phyloP scores from a whole-genome alignment of 2,113 vertebrate species.

The Rhabdomys dilectus region DNA sequence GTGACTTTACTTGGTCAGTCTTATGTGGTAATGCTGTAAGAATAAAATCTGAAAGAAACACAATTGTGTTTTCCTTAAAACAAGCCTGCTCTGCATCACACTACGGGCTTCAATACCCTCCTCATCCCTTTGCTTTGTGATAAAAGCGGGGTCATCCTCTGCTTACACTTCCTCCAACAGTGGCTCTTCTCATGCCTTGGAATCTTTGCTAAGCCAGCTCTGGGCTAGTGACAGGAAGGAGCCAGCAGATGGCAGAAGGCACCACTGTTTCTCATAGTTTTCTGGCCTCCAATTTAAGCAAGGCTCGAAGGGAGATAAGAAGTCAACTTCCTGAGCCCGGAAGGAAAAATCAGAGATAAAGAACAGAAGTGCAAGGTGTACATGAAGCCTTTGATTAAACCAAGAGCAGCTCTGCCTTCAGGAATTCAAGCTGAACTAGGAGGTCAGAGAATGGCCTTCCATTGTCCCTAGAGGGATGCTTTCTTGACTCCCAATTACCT shows the following conservation, averaged over 20 bases:
- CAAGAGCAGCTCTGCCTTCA: slow-evolving; percentile 35
- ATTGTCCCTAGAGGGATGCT: slow-evolving; percentile 2
- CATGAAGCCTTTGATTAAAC: slow-evolving; percentile 60
- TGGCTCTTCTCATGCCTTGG: background rate
- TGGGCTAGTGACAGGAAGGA: background rate
- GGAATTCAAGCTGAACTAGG: slow-evolving; percentile 47
- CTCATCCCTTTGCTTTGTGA: background rate
- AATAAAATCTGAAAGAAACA: background rate
- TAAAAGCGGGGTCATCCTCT: background rate
- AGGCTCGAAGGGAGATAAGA: background rate
- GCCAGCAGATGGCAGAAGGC: slow-evolving; percentile 86
- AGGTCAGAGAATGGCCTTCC: slow-evolving; percentile 27
- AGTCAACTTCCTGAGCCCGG: slow-evolving; percentile 23
- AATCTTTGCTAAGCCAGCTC: background rate
- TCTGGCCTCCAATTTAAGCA: rapidly evolving
- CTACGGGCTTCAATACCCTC: background rate
- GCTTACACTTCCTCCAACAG: background rate
- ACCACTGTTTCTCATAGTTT: slow-evolving; percentile 19
- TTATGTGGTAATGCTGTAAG: background rate
- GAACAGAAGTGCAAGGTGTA: slow-evolving; percentile 2
- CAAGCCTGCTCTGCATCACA: background rate
- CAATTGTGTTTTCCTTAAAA: background rate
- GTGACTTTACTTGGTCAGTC: background rate
- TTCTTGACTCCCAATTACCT: slow-evolving; percentile 35
- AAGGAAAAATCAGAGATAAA: slow-evolving; percentile 38